Conservation (phyloP, 2,113 vertebrate genomes). For the Laticauda laticaudata region DNA sequence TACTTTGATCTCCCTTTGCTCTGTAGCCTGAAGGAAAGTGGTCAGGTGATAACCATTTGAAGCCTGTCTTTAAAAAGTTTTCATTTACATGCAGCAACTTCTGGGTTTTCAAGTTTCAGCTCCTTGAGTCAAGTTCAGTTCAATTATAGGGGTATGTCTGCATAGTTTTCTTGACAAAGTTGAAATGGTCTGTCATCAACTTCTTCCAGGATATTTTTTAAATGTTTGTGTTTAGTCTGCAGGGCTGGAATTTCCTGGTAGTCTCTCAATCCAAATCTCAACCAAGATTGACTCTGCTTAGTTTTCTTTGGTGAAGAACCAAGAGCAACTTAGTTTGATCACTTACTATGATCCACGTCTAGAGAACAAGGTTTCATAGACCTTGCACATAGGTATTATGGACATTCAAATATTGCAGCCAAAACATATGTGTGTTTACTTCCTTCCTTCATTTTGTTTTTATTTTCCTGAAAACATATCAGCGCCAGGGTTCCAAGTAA, state of each 20-base stretch:
- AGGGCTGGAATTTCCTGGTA: not conserved
- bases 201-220: not conserved
- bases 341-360: no score
- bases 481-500: no score
- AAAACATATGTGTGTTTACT: not conserved
- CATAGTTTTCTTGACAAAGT: not conserved
- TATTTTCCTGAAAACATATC: not conserved
- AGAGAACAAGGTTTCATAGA: not conserved
- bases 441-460: not conserved
- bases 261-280: not conserved
- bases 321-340: not conserved
- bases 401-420: not conserved
- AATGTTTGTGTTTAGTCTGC: not conserved
- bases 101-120: not conserved
- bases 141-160: not conserved
- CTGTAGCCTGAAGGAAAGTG: not conserved
- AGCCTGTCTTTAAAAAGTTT: not conserved
- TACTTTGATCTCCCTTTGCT: not conserved
- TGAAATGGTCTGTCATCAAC: not conserved
- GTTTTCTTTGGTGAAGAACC: not conserved
- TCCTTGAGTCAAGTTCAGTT: not conserved
- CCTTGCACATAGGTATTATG: not conserved
- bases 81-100: not conserved
- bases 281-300: not conserved
- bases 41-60: not conserved